These are phyloP conservation scores for Ochlodes sylvanus DNA, from an alignment of 2,888 invertebrate genomes.

Conservation along the genomic window DNA sequence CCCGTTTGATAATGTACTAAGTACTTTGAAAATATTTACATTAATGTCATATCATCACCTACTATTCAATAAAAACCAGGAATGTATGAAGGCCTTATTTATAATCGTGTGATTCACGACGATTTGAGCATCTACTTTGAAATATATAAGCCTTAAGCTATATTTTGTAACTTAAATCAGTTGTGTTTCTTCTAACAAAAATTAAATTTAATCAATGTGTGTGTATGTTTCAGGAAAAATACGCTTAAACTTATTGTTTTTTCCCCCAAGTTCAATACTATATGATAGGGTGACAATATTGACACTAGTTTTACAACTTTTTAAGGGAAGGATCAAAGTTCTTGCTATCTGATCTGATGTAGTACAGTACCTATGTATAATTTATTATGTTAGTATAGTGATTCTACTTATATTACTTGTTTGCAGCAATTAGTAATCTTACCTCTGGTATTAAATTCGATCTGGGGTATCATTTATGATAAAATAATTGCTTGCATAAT, in stretches of 20 bases:
- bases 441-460: background rate
- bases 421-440: background rate
- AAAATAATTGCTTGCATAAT: background rate
- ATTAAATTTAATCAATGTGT: no score
- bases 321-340: no score
- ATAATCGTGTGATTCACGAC: background rate
- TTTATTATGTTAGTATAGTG: background rate
- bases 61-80: background rate
- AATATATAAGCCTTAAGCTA: background rate
- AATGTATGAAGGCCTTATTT: background rate
- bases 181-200: no score
- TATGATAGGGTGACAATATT: no score
- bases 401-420: background rate
- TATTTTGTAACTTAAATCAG: no score
- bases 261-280: no score
- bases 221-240: no score
- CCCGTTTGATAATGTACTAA: background rate
- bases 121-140: background rate
- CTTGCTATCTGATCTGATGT: no score
- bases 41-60: background rate
- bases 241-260: no score
- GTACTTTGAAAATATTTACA: slow-evolving; percentile 3
- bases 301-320: no score
- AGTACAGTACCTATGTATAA: no score
- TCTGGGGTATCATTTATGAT: background rate